Base-by-base conservation (phyloP, 2,113 vertebrate genomes). In the Plectropomus leopardus region DNA sequence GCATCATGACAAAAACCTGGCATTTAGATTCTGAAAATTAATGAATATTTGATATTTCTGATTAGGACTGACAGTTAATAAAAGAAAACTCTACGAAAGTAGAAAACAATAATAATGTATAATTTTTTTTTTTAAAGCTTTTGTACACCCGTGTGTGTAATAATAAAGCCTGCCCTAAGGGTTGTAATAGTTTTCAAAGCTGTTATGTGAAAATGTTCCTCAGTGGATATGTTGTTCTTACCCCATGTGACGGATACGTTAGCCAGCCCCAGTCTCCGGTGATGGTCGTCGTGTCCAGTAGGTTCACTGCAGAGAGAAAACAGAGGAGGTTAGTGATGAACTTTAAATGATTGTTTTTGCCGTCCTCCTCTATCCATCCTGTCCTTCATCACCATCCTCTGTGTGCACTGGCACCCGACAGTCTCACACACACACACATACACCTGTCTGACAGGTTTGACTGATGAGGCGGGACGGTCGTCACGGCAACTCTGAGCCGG, bases 201-300 rank as follows among this genome's bases (percentile, higher is more conserved):
- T 76, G 40, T 45, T 17, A 14, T 32, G 53, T 9, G 23, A 69
- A 16, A 21, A 26, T 15, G 36, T 48, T 28, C 4, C 17, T 44
- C 16, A 28, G 48, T 17, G 19, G 36, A 17, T 1, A 14, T 19
- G 9, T 57, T 13, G 24, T 61, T 57, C 97, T 97, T 89, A 99
- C 98, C 93, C 98, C 98, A 0, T 99, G 97, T 0, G 97, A 96
- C 0, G 98, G 98, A 76, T 97, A 97, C 0, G 97, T 96, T 81
- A 97, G 96, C 98, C 98, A 99, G 65, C 97, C 97, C 98, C 98
- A 99, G 94, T 99, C 98, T 86, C 98, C 98, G 0, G 92, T 91
- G 89, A 97, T 95, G 0, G 95, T 95, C 10, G 97, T 96, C 0
- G 98, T 99, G 93, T 99, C 97, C 42, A 99, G 93, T 69, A 99